Percentiles rank a stretch among this genome's conserved stretches.
Conservation (phyloP, 2,797 vertebrate species). For the Kryptolebias ocellatus region DNA sequence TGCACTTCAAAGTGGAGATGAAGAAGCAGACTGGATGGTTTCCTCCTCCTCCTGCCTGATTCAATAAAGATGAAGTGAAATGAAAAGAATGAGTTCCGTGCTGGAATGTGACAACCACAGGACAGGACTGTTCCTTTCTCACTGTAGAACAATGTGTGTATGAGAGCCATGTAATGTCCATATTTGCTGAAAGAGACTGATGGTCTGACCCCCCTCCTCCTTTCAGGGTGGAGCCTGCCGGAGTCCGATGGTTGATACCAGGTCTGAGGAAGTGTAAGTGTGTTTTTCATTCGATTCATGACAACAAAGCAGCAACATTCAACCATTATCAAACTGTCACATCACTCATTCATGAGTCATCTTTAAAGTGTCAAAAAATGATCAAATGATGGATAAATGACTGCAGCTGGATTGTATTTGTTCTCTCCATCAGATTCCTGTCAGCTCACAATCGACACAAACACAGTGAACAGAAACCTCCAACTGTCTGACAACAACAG, state of each 20-base stretch:
- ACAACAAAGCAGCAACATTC: too few species aligned
- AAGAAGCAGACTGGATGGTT: too few species aligned
- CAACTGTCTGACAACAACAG: background rate
- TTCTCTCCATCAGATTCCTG: background rate
- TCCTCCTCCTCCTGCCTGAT: too few species aligned
- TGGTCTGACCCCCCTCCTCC: background rate
- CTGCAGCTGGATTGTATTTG: background rate
- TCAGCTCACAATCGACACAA: background rate
- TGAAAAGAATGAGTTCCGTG: too few species aligned
- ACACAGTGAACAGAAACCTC: background rate
- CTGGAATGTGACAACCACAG: too few species aligned
- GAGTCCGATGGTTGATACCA: background rate
- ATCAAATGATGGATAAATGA: background rate
- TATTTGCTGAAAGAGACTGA: background rate
- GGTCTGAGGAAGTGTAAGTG: background rate
- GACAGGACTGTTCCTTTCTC: too few species aligned
- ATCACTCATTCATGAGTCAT: too few species aligned
- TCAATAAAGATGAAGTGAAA: too few species aligned
- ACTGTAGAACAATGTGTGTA: too few species aligned
- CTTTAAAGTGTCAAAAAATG: background rate
- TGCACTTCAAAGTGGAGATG: too few species aligned
- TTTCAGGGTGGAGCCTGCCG: background rate
- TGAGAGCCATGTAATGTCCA: background rate
- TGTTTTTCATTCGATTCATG: background rate
- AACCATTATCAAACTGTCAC: background rate